Evolutionary conservation across 2,113 vertebrate species (phyloP).

Genomic region (Pseudorasbora parva): DNA sequence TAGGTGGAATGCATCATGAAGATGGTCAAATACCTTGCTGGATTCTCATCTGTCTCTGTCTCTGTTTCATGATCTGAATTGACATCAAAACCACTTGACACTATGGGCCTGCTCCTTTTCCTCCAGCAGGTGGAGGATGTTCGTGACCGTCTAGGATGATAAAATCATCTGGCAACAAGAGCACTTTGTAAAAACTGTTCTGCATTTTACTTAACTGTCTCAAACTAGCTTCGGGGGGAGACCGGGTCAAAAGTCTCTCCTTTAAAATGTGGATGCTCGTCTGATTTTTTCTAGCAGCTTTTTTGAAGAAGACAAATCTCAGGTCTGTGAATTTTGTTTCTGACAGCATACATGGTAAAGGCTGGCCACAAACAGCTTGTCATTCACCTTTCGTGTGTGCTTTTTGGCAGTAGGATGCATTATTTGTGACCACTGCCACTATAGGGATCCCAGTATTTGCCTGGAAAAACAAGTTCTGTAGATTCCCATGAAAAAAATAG

Average conservation of each 20-base stretch:
- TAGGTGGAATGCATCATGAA: background rate
- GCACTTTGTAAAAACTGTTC: background rate
- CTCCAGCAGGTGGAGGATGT: background rate
- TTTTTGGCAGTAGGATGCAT: background rate
- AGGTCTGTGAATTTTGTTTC: background rate
- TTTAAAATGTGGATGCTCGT: background rate
- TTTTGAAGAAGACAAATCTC: background rate
- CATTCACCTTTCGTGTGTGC: background rate
- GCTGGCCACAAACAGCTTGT: background rate
- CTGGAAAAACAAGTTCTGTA: background rate
- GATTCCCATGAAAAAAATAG: background rate
- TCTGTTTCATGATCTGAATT: background rate
- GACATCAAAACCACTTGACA: background rate
- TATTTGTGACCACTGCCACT: background rate
- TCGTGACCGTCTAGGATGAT: slow-evolving; percentile 4
- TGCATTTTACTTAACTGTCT: slow-evolving; percentile 14
- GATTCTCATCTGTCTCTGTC: background rate
- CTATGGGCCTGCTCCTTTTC: background rate
- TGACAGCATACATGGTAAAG: background rate
- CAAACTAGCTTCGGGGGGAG: background rate
- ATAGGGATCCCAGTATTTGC: background rate
- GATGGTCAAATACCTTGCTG: background rate
- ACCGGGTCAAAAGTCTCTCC: background rate
- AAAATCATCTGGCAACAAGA: background rate
- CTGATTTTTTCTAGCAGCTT: background rate